Base-by-base conservation (phyloP, 2,113 vertebrate species). In the Notothenia coriiceps region DNA sequence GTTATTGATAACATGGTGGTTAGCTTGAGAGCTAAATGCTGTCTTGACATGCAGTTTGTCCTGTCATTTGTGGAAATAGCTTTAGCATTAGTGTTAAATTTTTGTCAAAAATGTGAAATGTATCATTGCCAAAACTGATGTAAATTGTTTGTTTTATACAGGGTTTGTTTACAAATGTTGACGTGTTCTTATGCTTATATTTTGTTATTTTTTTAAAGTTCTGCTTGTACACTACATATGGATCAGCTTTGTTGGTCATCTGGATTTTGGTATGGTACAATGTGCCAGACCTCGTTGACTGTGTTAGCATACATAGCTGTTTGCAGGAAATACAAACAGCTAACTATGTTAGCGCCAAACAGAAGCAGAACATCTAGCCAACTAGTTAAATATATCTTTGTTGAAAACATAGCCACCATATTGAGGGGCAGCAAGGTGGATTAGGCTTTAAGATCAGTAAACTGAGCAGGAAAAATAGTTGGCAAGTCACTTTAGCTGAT, bases 21-120 rank as follows among this genome's bases (percentile, higher is more conserved):
- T 8, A 47, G 33, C 15, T 5, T 18, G 9, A 22, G 20, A 29
- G 6, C 74, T 43, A 22, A 18, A 40, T 15, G n/a, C 35, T 43
- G 18, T 15, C 57, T 22, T 40, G 47, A 66, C 43, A 11, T n/a
- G 64, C 13, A 59, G 33, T 4, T 18, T 52, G 55, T 43, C 20
- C 65, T 77, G 49, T 25, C 15, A 43, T 65, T 15, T 59, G 50
- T 56, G 25, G 9, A 57, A 67, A 57, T 56, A 55, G 71, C 12
- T 40, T 40, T 15, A 33, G 57, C 5, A 46, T 44, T 43, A 47
- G 35, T n/a, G 22, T 25, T 25, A 46, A 20, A 54, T 46, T 25
- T 61, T 59, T 61, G 40, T 47, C 2, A 44, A 20, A 69, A 35
- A 40, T 15, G 8, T 18, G 46, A 33, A 60, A 51, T 50, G n/a